Evolutionary conservation across 2,113 vertebrate genomes (phyloP), one percentile per base, ranked within the genome.

Genomic region (Seriola aureovittata): DNA sequence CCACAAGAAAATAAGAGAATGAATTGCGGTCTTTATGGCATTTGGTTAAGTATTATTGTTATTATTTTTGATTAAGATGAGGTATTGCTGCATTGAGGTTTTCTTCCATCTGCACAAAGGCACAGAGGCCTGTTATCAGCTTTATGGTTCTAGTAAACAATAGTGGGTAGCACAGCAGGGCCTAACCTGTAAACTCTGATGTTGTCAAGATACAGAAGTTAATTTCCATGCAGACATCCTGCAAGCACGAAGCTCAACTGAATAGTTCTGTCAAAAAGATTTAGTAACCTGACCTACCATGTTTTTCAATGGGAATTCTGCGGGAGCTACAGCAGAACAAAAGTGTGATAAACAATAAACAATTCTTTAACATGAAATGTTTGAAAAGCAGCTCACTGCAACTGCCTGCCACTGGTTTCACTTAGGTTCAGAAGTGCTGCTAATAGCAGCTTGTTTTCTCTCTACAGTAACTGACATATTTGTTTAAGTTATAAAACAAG

Each of bases 21-120:
- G 71, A 88, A 85, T 90, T 88, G 84, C 54, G 38, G 88, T 78
- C 88, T 91, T 93, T 82, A 79, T 90, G 86, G 85, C 80, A 65
- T 89, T 91, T 87, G 46, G 85, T 90, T 85, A 88, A 90, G 83
- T 92, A 89, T 92, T 81, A 84, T 91, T 95, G 80, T 92, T 91
- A 84, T 92, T 91, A 88, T 90, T 90, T 92, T 89, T 83, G 76
- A 91, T 93, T 88, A 88, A 89, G 68, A 88, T 91, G 92, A 92
- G 84, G 84, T 83, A 87, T 91, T 85, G 82, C 77, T 48, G 74
- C 78, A 81, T 92, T 90, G 89, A 87, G 81, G 89, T 86, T 92
- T 93, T 92, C 85, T 76, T 92, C 73, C 75, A 82, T 67, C 54
- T 79, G 85, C 80, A 91, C 91, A 93, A 88, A 84, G 85, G 90